Evolutionary conservation across 2,888 invertebrate species (phyloP), one percentile per base, ranked within the genome.

Genomic region (Ophraella communa): DNA sequence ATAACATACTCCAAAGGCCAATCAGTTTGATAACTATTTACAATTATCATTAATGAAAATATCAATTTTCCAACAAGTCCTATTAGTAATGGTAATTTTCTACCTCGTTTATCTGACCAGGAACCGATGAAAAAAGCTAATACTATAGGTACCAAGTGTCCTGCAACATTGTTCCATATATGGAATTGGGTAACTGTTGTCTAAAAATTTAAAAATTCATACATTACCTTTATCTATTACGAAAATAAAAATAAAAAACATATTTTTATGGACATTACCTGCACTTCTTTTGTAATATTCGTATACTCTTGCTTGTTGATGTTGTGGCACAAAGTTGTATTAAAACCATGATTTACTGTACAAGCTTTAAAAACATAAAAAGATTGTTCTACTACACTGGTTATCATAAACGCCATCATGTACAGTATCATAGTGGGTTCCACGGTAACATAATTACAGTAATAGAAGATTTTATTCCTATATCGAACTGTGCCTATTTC

Each of bases 381-480:
- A 24, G 90, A 88, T 78, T 93, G 92, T 75, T 94, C 93, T 30
- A 91, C 86, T 0, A 94, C 92, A 64, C 87, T 88, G 2, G 93
- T 94, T 55, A 88, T 85, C 91, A 93, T 92, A 75, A 88, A 92
- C 1, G 94, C 92, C 85, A 94, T 88, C 93, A 95, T 94, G 78
- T 94, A 95, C 1, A 95, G 83, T 78, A 94, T 91, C 88, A 95
- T 89, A 0, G 92, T 87, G 0, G 95, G 95, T 77, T 96, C 95
- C 20, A 95, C 93, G 0, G 94, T 90, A 58, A 92, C 85, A 24
- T 84, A 77, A 45, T 64, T 71, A 23, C 77, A 49, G 62, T 76
- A 78, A 42, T 71, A 54, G 24, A 66, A 35, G 17, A 70, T 24
- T 54, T 72, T 72, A 14, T 59, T 58, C 10, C 53, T 54, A 33